Conservation (phyloP, 2,888 invertebrate species). For the Heliconius ethilla region DNA sequence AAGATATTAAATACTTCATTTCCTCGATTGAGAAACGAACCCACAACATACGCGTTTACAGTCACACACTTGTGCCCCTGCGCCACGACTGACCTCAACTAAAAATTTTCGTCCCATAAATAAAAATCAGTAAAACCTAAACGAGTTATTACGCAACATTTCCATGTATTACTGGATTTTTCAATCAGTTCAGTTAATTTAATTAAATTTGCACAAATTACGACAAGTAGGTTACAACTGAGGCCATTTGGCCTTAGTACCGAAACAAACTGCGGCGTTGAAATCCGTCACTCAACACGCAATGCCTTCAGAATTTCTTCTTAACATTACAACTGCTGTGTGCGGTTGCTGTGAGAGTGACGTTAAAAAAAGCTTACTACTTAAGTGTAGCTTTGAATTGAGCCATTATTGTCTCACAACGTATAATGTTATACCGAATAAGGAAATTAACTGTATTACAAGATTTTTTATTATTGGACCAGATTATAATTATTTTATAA, state of each 20-base stretch:
- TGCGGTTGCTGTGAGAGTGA: too few relatives aligned
- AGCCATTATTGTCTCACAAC: not conserved
- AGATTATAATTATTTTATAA: slow-evolving; percentile 3
- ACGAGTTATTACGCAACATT: not conserved
- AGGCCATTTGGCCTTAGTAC: too few relatives aligned
- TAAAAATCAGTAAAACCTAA: not conserved
- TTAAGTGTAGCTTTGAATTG: not conserved
- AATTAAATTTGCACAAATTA: slow-evolving; percentile 20
- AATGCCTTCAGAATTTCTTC: too few relatives aligned
- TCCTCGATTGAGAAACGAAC: too few relatives aligned
- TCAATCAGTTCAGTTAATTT: slow-evolving; percentile 8
- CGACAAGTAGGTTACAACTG: not conserved
- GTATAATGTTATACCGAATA: not conserved
- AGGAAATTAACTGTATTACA: slow-evolving; percentile 6
- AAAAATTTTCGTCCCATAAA: not conserved
- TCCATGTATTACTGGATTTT: not conserved
- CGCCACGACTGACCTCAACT: not conserved
- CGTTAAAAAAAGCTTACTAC: not conserved
- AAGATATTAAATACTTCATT: too few relatives aligned
- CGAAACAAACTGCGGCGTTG: too few relatives aligned
- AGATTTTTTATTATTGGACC: not conserved
- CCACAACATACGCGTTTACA: too few relatives aligned
- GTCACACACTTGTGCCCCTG: too few relatives aligned
- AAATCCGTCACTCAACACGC: too few relatives aligned
- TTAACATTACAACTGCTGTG: too few relatives aligned